Conservation (phyloP, 2,113 vertebrate genomes). For the rat (Rattus norvegicus) region DNA sequence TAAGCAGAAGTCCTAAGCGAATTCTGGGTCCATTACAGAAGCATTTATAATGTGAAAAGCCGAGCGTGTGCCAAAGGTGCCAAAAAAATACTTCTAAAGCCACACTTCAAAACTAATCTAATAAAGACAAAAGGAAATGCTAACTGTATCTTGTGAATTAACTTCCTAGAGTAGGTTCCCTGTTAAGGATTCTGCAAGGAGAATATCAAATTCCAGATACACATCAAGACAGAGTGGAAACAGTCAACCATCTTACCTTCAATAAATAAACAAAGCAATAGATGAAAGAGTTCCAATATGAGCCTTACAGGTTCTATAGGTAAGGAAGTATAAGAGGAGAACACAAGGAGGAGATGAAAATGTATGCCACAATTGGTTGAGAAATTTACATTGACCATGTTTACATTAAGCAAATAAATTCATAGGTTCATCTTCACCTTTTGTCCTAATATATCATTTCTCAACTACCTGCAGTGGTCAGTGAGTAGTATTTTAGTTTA, state of each 20-base stretch:
- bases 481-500: not conserved
- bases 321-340: not conserved
- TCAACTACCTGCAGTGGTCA: not conserved
- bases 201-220: not conserved
- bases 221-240: not conserved
- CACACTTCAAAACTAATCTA: not conserved
- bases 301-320: not conserved
- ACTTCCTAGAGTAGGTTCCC: not conserved
- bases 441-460: not conserved
- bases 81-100: not conserved
- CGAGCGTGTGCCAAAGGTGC: not conserved
- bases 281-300: not conserved
- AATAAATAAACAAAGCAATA: not conserved
- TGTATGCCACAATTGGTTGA: not conserved
- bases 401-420: conserved; percentile 18
- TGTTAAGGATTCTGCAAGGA: not conserved
- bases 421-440: not conserved
- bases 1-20: not conserved
- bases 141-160: not conserved
- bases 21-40: conserved; percentile 6
- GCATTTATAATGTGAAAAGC: conserved; percentile 7
- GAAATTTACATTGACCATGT: not conserved
- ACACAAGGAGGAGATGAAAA: not conserved
- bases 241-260: not conserved
- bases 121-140: not conserved